Evolutionary conservation across 1,140 invertebrate genomes (phyloP).

Genomic region (Pteromalus puparum): DNA sequence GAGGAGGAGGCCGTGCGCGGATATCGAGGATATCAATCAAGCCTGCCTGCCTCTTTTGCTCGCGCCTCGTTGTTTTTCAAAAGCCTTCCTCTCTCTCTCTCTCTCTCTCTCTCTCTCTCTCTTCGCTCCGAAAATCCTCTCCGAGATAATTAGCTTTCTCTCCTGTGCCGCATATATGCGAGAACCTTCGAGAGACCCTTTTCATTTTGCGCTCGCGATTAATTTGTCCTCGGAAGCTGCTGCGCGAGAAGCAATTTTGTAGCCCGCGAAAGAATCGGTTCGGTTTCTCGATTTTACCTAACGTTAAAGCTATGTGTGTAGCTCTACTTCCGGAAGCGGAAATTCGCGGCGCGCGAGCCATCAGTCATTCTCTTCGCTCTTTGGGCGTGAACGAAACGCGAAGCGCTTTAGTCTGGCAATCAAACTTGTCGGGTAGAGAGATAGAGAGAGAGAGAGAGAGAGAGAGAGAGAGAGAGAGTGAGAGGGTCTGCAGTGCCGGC

Average conservation of each 20-base stretch:
- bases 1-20: conserved; percentile 6
- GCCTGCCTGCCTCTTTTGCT: conserved; percentile 39
- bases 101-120: too few species aligned
- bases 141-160: conserved; percentile 52
- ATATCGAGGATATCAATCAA: conserved; percentile 55
- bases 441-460: conserved; percentile 12
- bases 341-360: conserved; percentile 45
- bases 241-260: not conserved
- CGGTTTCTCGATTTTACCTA: conserved; percentile 36
- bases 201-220: not conserved
- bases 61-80: conserved; percentile 29
- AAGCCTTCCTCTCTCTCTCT: too few species aligned
- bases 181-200: too few species aligned
- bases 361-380: conserved; percentile 37
- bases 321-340: conserved; percentile 47
- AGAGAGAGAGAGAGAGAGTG: not conserved
- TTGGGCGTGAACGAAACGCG: conserved; percentile 17
- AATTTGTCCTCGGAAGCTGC: conserved; percentile 7
- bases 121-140: conserved; percentile 42
- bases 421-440: conserved; percentile 54
- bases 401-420: conserved; percentile 56
- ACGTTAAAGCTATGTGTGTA: too few species aligned
- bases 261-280: not conserved
- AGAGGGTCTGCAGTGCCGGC: not conserved
- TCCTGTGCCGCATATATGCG: too few species aligned